Evolutionary conservation across 2,113 vertebrate genomes (phyloP).

Genomic region (Speoplatyrhinus poulsoni): DNA sequence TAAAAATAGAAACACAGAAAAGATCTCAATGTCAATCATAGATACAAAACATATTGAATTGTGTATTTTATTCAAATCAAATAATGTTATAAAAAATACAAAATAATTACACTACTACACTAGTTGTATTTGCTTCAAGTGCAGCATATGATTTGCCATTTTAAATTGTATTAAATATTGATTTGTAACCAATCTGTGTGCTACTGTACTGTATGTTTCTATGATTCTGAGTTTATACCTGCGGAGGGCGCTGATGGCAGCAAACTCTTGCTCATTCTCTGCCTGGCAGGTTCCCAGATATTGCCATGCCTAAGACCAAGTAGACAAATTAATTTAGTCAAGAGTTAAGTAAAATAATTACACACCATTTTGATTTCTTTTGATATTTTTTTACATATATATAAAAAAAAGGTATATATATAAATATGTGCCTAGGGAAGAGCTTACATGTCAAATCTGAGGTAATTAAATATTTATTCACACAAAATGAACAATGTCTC

Average conservation of each 20-base stretch:
- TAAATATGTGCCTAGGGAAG: not conserved
- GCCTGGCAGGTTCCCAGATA: constrained; percentile 97
- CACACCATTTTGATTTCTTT: too few relatives aligned
- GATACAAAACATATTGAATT: not conserved
- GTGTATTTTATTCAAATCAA: too few relatives aligned
- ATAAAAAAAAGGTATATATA: too few relatives aligned
- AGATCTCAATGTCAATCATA: not conserved
- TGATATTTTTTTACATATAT: too few relatives aligned
- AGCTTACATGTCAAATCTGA: not conserved
- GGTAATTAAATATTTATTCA: not conserved
- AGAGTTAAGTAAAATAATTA: too few relatives aligned
- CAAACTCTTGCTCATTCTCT: constrained; percentile 96
- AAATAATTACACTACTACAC: not conserved
- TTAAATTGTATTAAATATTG: not conserved
- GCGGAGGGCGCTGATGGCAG: constrained; percentile 95
- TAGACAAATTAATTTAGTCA: not conserved
- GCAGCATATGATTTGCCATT: too few relatives aligned
- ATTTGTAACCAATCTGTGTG: not conserved
- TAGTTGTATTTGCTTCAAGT: not conserved
- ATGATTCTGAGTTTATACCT: constrained; percentile 75
- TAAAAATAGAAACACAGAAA: not conserved
- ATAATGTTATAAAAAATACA: not conserved
- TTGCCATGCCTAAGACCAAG: constrained; percentile 88
- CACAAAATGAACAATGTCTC: constrained; percentile 30
- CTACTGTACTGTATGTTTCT: not conserved